A percentile compares a stretch with the other conserved stretches of the same genome.
These are phyloP conservation scores for Cotesia glomerata DNA, from an alignment of 1,140 invertebrate species.

Conservation along the genomic window DNA sequence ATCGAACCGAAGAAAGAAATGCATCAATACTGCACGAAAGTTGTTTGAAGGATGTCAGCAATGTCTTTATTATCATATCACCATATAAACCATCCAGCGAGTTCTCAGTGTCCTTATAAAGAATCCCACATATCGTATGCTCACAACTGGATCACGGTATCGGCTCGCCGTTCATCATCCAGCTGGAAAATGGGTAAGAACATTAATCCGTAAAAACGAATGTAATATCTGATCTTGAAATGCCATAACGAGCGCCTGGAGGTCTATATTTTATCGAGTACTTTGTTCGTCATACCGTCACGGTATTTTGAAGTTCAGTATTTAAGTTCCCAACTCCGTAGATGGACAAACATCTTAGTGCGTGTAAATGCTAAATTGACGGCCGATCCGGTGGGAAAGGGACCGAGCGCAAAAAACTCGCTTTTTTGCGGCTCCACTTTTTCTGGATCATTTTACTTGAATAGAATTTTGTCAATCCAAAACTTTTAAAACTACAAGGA, in stretches of 20 bases:
- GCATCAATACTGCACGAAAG: neutral
- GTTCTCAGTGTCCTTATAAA: slow-evolving; percentile 31
- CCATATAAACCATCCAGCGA: slow-evolving; percentile 45
- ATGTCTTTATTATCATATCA: slow-evolving; percentile 54
- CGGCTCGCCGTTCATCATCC: neutral
- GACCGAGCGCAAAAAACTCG: too few species aligned
- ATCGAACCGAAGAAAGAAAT: neutral
- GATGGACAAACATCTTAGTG: too few species aligned
- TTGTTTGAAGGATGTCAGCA: slow-evolving; percentile 3
- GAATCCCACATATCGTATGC: slow-evolving; percentile 23
- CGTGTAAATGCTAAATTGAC: too few species aligned
- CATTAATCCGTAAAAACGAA: neutral
- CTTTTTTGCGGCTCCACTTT: too few species aligned
- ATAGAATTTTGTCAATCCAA: too few species aligned
- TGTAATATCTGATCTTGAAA: slow-evolving; percentile 26
- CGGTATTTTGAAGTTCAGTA: neutral
- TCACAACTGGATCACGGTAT: slow-evolving; percentile 3
- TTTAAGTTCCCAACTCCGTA: slow-evolving; percentile 1
- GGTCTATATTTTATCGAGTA: slow-evolving; percentile 36
- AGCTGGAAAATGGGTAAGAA: neutral
- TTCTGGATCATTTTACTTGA: too few species aligned
- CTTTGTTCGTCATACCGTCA: neutral
- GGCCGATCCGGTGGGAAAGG: too few species aligned
- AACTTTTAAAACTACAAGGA: too few species aligned
- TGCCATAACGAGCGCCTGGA: slow-evolving; percentile 32